Percentiles rank a stretch among this genome's conserved stretches.
Evolutionary conservation across 2,888 invertebrate species (phyloP).

Genomic region (Cheilosia urbana): DNA sequence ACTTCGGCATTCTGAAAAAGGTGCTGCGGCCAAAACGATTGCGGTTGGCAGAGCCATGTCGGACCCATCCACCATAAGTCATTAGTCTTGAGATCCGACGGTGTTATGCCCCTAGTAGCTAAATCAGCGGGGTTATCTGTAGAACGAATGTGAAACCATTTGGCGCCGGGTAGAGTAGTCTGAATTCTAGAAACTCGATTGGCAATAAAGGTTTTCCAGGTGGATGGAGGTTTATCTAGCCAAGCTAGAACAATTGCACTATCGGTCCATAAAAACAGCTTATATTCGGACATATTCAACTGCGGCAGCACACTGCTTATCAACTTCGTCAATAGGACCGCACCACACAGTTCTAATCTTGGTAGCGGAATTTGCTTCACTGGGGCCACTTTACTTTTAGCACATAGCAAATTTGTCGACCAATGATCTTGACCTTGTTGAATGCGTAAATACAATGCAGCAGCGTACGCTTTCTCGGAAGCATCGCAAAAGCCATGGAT

Average conservation of each 20-base stretch:
- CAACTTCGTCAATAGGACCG: no score
- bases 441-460: slow-evolving; percentile 34
- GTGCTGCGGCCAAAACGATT: not conserved
- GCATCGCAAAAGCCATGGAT: slow-evolving; percentile 61
- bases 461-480: slow-evolving; percentile 42
- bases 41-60: not conserved
- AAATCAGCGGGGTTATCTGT: not conserved
- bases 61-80: not conserved
- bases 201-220: not conserved
- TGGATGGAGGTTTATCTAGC: not conserved
- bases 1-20: not conserved
- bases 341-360: no score
- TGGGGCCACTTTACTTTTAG: no score
- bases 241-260: not conserved
- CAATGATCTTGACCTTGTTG: not conserved
- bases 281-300: no score
- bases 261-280: no score
- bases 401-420: no score
- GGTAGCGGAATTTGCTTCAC: no score
- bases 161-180: not conserved
- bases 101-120: not conserved
- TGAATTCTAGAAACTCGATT: not conserved
- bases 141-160: not conserved
- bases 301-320: no score
- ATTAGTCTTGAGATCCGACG: not conserved